Evolutionary conservation across 2,113 vertebrate genomes (phyloP).

Genomic region (Notarius quadriscutis): DNA sequence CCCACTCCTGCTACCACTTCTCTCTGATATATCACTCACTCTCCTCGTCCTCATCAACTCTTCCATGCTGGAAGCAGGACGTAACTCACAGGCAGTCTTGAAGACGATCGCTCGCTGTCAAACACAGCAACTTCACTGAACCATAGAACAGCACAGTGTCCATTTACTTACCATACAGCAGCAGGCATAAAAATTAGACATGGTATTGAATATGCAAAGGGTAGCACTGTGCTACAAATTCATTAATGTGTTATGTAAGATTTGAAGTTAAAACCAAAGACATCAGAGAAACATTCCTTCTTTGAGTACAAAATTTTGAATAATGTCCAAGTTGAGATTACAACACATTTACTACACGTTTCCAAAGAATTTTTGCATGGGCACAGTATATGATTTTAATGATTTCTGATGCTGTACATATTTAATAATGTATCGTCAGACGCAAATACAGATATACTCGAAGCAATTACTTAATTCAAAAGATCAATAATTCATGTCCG

Average conservation of each 20-base stretch:
- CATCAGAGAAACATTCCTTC: background rate
- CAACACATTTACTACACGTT: background rate
- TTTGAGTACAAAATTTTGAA: background rate
- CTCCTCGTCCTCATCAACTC: background rate
- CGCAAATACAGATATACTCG: background rate
- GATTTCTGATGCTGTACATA: background rate
- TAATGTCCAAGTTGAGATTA: background rate
- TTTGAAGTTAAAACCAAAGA: background rate
- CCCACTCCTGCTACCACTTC: constrained; percentile 14
- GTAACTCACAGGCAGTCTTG: constrained; percentile 37
- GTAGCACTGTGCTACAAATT: background rate
- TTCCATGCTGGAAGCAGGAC: constrained; percentile 32
- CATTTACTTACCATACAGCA: background rate
- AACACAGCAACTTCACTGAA: constrained; percentile 10
- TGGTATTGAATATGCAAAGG: background rate
- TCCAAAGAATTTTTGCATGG: background rate
- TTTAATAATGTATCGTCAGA: background rate
- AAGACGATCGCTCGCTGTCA: constrained; percentile 29
- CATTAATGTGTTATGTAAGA: background rate
- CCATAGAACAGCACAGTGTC: constrained; percentile 11
- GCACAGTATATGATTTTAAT: background rate
- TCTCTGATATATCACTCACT: constrained; percentile 6
- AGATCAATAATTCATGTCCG: background rate
- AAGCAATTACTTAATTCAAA: background rate
- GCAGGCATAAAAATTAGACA: background rate